Evolutionary conservation across 2,113 vertebrate species (phyloP), one percentile per base, ranked within the genome.

Genomic region (Craseonycteris thonglongyai): DNA sequence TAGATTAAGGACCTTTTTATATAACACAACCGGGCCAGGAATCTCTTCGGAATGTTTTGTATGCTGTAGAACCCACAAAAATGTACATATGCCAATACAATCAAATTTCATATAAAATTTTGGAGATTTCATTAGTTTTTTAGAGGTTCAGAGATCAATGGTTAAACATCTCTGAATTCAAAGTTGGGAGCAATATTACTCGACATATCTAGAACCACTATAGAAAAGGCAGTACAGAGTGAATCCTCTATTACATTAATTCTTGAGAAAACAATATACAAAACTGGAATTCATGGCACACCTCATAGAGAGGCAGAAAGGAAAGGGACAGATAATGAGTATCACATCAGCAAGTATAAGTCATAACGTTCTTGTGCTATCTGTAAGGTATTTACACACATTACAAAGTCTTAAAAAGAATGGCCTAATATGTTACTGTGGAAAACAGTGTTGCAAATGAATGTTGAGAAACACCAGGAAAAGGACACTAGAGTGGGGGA

Each of bases 321-420:
- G 33, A 49, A 58, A 92, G 24, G 40, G 35, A 63, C 0, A 94
- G 75, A 80, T 75, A 65, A 84, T 11, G 21, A 90, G 28, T 35
- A 59, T 30, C 11, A 58, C 26, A 18, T 69, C 4, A 95, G 47
- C 45, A 95, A 59, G 84, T 85, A 84, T 63, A n/a, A n/a, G n/a
- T n/a, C n/a, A 54, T 28, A 83, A 65, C 18, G 95, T 76, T 80
- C 47, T 92, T 61, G 24, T 85, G 42, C 45, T 45, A 85, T 28
- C 42, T 91, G 5, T 56, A 93, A 38, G 40, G 68, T 33, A 78
- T 26, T 61, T 59, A 82, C 47, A 26, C 28, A 33, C 40, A 85
- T 63, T 84, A 75, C 30, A 91, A 56, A 5, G 19, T 75, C 87
- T 79, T 66, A 88, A 93, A 94, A 91, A 51, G 33, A 96, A 83